phyloP scores from a whole-genome alignment of 2,113 vertebrate genomes.

The Ictidomys tridecemlineatus region DNA sequence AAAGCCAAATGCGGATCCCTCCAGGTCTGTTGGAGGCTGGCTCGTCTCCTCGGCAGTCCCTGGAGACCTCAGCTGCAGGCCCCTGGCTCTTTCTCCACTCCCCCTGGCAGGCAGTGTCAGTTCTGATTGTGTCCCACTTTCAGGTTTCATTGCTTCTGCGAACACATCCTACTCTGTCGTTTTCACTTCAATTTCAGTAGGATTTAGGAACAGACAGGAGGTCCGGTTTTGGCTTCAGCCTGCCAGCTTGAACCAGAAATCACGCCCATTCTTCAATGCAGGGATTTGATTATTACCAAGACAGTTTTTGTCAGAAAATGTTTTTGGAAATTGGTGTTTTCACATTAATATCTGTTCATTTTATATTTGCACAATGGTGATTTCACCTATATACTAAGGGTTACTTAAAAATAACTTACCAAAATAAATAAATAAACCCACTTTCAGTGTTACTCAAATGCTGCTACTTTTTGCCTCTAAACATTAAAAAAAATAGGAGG shows the following conservation, averaged over 20 bases:
- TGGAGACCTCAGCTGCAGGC: too few relatives aligned
- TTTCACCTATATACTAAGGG: too few relatives aligned
- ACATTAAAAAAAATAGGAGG: neutral
- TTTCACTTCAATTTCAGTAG: constrained; percentile 22
- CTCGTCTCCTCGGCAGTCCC: too few relatives aligned
- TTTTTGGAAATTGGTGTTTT: neutral
- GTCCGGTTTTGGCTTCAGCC: neutral
- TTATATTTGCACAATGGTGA: neutral
- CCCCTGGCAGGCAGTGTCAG: too few relatives aligned
- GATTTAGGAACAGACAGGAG: neutral
- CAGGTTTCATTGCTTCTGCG: neutral
- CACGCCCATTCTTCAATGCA: neutral
- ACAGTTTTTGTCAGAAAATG: neutral
- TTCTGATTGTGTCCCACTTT: neutral
- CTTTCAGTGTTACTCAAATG: neutral
- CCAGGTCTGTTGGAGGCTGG: neutral
- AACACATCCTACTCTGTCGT: neutral
- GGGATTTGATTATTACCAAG: neutral
- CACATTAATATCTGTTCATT: neutral
- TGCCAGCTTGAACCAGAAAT: neutral
- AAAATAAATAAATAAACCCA: too few relatives aligned
- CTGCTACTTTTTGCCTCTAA: neutral
- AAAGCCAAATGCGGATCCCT: neutral
- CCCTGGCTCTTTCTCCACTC: neutral
- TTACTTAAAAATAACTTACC: too few relatives aligned